Evolutionary conservation across 2,113 vertebrate species (phyloP), one percentile per base, ranked within the genome.

Genomic region (Meriones unguiculatus): DNA sequence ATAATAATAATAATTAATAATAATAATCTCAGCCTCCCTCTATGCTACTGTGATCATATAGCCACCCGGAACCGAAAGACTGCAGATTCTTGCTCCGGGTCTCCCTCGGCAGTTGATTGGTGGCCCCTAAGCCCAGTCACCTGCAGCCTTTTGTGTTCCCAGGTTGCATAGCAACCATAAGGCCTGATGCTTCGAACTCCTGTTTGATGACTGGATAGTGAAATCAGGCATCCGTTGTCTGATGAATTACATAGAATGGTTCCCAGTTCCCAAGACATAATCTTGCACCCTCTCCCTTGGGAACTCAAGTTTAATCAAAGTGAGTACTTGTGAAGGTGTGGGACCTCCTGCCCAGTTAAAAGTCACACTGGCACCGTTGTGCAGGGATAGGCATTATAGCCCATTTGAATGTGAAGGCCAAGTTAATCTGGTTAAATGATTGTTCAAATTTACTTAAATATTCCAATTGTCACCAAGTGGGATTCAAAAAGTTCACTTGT

Each of bases 301-400:
- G 3, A 87, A 41, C 62, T 73, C 69, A 84, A 38, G 78, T 91
- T 91, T 94, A 82, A 90, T 84, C 62, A 80, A 70, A 89, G 30
- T 46, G 2, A 12, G 69, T 38, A 67, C 35, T 50, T 70, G 13
- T 69, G 46, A 80, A 59, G 28, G 54, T 57, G 2, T 92, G 59
- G 69, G 35, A 38, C 12, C 54, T 64, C 17, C 14, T 65, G 38
- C 20, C 25, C 70, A 72, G 65, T 28, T 84, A 62, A 62, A 84
- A 62, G 10, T 84, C 25, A 18, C 2, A 59, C 87, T 62, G 57
- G 18, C 30, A 57, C 3, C 78, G 28, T 86, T 35, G 38, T 92
- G 89, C 9, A 77, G 18, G 73, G 17, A 78, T 25, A 57, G 65
- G 62, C 87, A 89, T 41, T 59, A 41, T 46, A 64, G 62, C 46